Conservation (phyloP, 2,888 invertebrate genomes). For the Ormyrus nitidulus region DNA sequence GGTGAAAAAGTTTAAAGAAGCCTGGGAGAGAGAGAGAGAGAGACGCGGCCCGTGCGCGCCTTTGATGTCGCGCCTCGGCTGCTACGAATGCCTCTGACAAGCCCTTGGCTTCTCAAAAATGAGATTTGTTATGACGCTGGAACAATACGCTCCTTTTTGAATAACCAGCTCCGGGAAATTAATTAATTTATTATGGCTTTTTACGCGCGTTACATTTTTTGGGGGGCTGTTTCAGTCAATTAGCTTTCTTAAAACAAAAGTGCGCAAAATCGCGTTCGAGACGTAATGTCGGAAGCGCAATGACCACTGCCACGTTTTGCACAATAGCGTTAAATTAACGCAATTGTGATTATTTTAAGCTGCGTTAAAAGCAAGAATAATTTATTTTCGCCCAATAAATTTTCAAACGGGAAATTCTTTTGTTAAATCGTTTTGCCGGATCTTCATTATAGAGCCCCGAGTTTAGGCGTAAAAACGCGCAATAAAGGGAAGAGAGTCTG, state of each 20-base stretch:
- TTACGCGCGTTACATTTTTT: background rate
- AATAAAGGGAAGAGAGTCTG: constrained; percentile 20
- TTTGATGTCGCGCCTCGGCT: constrained; percentile 68
- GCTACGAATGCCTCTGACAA: constrained; percentile 59
- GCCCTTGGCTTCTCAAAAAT: constrained; percentile 66
- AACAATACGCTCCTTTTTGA: constrained; percentile 44
- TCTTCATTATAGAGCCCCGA: background rate
- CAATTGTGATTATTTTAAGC: background rate
- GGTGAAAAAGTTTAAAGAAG: constrained; percentile 71
- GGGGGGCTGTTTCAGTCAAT: constrained; percentile 19
- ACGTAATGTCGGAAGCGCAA: background rate
- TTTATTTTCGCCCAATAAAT: background rate
- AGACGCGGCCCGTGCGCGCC: constrained; percentile 55
- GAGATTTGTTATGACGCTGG: constrained; percentile 41
- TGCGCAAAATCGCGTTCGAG: background rate
- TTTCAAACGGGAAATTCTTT: too few species aligned
- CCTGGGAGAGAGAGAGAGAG: constrained; percentile 54
- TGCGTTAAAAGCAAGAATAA: background rate
- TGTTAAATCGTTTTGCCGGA: too few species aligned
- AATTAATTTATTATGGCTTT: constrained; percentile 48
- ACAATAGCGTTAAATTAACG: background rate
- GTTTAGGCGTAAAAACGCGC: background rate
- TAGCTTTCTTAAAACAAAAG: constrained; percentile 9
- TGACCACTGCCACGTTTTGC: background rate
- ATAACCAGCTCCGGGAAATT: constrained; percentile 23